These are phyloP conservation scores for Odontomyia ornata DNA, from an alignment of 2,888 invertebrate genomes.

Conservation along the genomic window DNA sequence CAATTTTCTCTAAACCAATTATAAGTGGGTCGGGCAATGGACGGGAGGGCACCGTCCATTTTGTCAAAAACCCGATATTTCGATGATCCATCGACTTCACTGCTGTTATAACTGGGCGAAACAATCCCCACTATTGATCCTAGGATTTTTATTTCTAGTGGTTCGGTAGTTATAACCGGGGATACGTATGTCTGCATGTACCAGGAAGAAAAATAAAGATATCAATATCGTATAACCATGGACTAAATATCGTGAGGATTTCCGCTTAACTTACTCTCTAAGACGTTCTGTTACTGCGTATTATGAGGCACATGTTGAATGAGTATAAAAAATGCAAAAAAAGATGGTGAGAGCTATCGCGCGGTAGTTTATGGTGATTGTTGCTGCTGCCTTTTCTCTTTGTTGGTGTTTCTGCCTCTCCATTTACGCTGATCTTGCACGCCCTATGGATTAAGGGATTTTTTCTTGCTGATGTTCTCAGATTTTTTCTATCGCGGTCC, in stretches of 20 bases:
- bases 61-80: constrained; percentile 76
- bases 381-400: too few species aligned
- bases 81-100: constrained; percentile 68
- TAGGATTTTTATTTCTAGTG: constrained; percentile 60
- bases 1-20: constrained; percentile 95
- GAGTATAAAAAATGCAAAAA: constrained; percentile 68
- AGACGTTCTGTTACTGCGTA: constrained; percentile 67
- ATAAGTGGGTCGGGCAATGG: constrained; percentile 88
- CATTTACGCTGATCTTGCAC: too few species aligned
- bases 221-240: neutral
- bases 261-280: constrained; percentile 52
- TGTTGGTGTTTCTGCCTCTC: too few species aligned
- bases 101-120: constrained; percentile 67
- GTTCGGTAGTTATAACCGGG: constrained; percentile 55
- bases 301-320: constrained; percentile 69
- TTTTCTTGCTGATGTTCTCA: too few species aligned
- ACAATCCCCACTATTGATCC: constrained; percentile 67
- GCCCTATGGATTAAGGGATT: too few species aligned
- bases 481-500: too few species aligned
- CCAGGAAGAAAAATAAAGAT: constrained; percentile 51
- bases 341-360: constrained; percentile 63
- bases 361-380: constrained; percentile 63
- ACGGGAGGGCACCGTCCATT: constrained; percentile 74
- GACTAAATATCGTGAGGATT: neutral
- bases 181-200: constrained; percentile 62